phyloP scores from a whole-genome alignment of 2,113 vertebrate genomes.

The Lycocorax pyrrhopterus region DNA sequence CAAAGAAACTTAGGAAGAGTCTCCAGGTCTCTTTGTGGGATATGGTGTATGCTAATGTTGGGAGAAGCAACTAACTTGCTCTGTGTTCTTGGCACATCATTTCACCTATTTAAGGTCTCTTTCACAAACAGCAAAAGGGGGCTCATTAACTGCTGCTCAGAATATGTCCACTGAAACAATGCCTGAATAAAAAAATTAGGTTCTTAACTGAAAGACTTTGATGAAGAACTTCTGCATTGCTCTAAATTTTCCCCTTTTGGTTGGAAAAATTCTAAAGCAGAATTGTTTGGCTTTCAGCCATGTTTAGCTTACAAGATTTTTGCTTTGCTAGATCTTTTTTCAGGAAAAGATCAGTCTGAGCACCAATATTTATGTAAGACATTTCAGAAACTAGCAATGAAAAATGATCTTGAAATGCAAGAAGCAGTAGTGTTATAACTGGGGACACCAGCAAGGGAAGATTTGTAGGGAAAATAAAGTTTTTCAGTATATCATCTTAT shows the following conservation, averaged over 20 bases:
- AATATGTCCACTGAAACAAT: not conserved
- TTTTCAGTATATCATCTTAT: not conserved
- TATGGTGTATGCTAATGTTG: not conserved
- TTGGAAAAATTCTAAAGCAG: not conserved
- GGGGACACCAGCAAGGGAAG: not conserved
- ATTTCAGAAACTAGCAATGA: not conserved
- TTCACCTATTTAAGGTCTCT: not conserved
- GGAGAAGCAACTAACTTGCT: not conserved
- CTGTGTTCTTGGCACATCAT: not conserved
- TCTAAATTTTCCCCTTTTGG: not conserved
- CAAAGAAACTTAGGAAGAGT: not conserved
- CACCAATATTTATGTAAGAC: conserved; percentile 8
- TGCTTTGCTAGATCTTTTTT: not conserved
- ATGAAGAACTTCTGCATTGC: not conserved
- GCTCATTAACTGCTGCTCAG: not conserved
- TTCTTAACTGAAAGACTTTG: not conserved
- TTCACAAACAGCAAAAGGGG: not conserved
- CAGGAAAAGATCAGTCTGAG: not conserved
- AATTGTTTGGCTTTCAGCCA: not conserved
- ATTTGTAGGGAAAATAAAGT: not conserved
- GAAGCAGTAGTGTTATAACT: not conserved
- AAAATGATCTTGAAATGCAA: not conserved
- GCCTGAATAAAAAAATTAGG: not conserved
- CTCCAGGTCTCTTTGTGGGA: not conserved
- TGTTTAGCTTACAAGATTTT: not conserved